phyloP scores from a whole-genome alignment of 2,888 invertebrate genomes.

The Ditula angustiorana region DNA sequence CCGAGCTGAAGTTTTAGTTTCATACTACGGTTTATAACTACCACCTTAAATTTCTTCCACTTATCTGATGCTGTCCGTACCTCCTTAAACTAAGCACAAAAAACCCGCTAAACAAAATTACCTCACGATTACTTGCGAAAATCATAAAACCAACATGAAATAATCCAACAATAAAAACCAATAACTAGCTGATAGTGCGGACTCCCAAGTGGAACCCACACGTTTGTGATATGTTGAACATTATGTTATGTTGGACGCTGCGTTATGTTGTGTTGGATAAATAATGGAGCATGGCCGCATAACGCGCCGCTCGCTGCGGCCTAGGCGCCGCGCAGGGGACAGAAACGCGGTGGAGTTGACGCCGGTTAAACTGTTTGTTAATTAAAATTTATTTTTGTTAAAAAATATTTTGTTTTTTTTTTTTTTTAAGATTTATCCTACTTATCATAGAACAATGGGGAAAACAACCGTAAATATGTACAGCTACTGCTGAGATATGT shows the following conservation, averaged over 20 bases:
- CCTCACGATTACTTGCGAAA: slow-evolving; percentile 29
- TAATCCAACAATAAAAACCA: slow-evolving; percentile 26
- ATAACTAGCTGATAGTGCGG: slow-evolving; percentile 27
- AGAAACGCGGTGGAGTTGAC: slow-evolving; percentile 51
- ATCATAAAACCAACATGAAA: slow-evolving; percentile 16
- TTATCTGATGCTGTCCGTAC: not conserved
- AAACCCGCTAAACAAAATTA: not conserved
- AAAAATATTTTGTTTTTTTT: not conserved
- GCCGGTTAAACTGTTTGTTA: not conserved
- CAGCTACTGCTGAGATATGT: too few species aligned
- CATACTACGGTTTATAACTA: too few species aligned
- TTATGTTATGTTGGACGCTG: slow-evolving; percentile 44
- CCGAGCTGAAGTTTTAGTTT: too few species aligned
- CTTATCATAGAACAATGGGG: too few species aligned
- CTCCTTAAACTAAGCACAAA: not conserved
- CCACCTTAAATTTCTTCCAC: not conserved
- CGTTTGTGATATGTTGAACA: slow-evolving; percentile 49
- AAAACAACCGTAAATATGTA: too few species aligned
- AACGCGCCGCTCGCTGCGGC: slow-evolving; percentile 80
- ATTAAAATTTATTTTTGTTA: not conserved
- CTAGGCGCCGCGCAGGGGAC: slow-evolving; percentile 73
- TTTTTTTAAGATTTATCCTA: too few species aligned
- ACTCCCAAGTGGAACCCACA: slow-evolving; percentile 35
- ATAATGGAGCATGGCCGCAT: slow-evolving; percentile 78
- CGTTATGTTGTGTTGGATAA: slow-evolving; percentile 60